These are phyloP conservation scores for Atopsyche davidsoni DNA, from an alignment of 1,140 invertebrate genomes.

Conservation along the genomic window DNA sequence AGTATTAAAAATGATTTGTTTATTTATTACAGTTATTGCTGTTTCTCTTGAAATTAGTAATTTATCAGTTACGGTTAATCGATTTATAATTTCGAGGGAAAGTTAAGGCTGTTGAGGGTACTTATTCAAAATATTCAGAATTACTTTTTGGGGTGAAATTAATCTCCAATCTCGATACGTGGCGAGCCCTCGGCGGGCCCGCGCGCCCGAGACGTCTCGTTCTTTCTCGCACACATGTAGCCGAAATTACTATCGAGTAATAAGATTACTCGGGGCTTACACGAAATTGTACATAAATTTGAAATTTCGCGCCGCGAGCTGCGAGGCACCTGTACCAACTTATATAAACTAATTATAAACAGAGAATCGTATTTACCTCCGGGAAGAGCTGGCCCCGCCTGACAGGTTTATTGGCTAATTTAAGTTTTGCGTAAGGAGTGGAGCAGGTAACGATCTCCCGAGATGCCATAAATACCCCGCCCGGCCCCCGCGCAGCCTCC, in stretches of 20 bases:
- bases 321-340: constrained; percentile 24
- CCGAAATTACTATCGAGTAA: constrained; percentile 25
- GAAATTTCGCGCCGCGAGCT: constrained; percentile 14
- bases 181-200: no score
- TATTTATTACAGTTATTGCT: no score
- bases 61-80: no score
- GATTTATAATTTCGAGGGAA: no score
- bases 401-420: constrained; percentile 52
- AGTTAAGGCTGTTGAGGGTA: no score
- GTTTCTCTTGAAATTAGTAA: no score
- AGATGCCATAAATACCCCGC: constrained; percentile 30
- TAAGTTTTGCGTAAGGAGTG: constrained; percentile 43
- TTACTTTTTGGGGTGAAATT: no score
- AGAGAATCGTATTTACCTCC: constrained; percentile 31
- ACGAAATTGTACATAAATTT: constrained; percentile 26
- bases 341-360: constrained; percentile 32
- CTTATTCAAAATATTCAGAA: no score
- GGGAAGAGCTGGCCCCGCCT: constrained; percentile 37
- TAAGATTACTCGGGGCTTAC: constrained; percentile 23
- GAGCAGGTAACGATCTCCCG: constrained; percentile 29
- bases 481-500: constrained; percentile 5
- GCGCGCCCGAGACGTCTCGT: no score
- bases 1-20: no score
- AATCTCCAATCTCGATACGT: no score
- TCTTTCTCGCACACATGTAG: no score